A percentile compares a stretch with the other conserved stretches of the same genome.
Evolutionary conservation across 1,140 invertebrate genomes (phyloP).

Genomic region (Scaptomyza graminum): DNA sequence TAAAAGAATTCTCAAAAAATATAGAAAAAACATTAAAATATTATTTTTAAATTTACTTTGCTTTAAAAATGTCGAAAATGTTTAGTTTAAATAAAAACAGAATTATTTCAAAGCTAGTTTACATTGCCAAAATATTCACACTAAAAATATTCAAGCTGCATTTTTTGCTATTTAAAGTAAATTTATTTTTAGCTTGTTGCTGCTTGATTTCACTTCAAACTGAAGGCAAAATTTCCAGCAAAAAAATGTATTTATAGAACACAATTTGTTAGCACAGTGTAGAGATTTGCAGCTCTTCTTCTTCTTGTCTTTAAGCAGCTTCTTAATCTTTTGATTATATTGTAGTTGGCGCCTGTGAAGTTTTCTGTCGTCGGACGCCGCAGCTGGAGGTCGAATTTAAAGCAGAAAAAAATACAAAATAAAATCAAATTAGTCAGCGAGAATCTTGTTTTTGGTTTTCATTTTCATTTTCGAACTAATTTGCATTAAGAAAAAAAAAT

Average conservation of each 20-base stretch:
- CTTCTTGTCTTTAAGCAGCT: background rate
- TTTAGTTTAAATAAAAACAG: too few species aligned
- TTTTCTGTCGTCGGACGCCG: slow-evolving; percentile 3
- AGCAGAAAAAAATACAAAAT: background rate
- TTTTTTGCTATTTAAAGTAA: too few species aligned
- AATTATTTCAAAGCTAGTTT: too few species aligned
- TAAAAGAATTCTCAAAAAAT: too few species aligned
- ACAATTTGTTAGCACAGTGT: background rate
- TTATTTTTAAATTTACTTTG: too few species aligned
- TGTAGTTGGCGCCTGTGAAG: background rate
- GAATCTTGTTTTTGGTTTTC: slow-evolving; percentile 18
- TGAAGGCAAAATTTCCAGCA: background rate
- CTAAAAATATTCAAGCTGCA: too few species aligned
- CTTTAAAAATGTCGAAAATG: too few species aligned
- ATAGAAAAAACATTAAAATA: too few species aligned
- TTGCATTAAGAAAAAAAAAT: slow-evolving; percentile 80
- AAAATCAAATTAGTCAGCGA: background rate
- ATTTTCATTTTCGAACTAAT: slow-evolving; percentile 56
- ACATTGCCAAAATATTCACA: too few species aligned
- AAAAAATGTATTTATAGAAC: background rate
- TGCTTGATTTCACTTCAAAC: too few species aligned
- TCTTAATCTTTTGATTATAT: slow-evolving; percentile 21
- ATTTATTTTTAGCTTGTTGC: too few species aligned
- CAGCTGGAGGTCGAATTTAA: slow-evolving; percentile 49
- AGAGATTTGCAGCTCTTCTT: background rate